These are phyloP conservation scores for Spisula solida DNA, from an alignment of 2,888 invertebrate genomes.

Conservation along the genomic window DNA sequence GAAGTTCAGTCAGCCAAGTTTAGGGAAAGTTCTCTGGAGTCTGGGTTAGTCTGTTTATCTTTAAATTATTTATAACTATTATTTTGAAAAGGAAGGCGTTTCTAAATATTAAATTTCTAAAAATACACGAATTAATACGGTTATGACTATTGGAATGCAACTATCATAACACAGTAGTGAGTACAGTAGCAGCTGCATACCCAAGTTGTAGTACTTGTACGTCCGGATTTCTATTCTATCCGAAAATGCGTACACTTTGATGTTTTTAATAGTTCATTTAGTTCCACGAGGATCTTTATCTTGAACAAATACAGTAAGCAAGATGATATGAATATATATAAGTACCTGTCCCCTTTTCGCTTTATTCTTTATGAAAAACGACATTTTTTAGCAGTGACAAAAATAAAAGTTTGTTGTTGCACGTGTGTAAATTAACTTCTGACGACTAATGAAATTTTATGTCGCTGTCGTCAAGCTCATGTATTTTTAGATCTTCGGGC, in stretches of 20 bases:
- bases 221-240: background rate
- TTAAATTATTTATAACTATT: no score
- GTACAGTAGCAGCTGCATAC: background rate
- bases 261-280: background rate
- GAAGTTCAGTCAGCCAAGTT: no score
- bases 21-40: no score
- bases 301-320: background rate
- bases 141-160: no score
- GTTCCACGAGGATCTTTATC: background rate
- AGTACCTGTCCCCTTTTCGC: constrained; percentile 39
- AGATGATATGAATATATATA: background rate
- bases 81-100: background rate
- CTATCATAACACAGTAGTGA: no score
- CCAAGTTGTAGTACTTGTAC: no score
- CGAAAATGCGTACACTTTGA: background rate
- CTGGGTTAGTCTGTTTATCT: no score
- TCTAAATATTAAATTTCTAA: background rate
- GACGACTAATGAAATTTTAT: background rate
- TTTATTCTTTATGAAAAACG: constrained; percentile 61
- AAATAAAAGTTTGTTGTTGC: background rate
- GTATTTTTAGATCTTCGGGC: no score
- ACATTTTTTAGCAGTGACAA: constrained; percentile 45
- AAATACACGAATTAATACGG: no score
- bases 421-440: constrained; percentile 18
- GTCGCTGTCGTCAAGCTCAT: background rate